phyloP scores from a whole-genome alignment of 2,113 vertebrate species.

The Rhinoderma darwinii region DNA sequence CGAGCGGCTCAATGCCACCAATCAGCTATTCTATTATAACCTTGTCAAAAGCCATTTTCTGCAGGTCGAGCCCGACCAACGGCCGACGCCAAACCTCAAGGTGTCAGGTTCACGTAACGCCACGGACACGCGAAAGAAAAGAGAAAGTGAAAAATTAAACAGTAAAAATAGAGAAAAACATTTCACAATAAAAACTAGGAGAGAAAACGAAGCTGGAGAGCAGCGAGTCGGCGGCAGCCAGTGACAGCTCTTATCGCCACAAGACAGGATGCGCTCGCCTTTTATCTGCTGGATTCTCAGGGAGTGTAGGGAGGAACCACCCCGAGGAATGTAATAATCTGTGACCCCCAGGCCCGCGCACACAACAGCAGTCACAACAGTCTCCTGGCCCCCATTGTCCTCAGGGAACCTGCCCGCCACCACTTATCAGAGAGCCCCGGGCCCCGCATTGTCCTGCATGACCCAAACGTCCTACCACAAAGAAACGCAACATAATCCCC shows the following conservation, averaged over 20 bases:
- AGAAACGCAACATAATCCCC: no score
- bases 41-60: no score
- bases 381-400: constrained; percentile 65
- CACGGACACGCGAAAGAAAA: not conserved
- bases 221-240: not conserved
- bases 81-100: not conserved
- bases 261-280: constrained; percentile 69
- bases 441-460: not conserved
- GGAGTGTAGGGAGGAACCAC: constrained; percentile 74
- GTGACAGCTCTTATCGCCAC: constrained; percentile 71
- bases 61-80: no score
- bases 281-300: constrained; percentile 74
- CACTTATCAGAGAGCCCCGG: not conserved
- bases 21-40: not conserved
- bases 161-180: not conserved
- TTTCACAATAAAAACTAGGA: not conserved
- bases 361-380: constrained; percentile 61
- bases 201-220: not conserved
- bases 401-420: constrained; percentile 52
- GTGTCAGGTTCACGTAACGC: not conserved
- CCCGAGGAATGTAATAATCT: constrained; percentile 75
- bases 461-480: no score
- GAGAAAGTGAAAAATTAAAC: not conserved
- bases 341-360: constrained; percentile 71
- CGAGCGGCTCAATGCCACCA: not conserved